Base-by-base conservation (phyloP, 2,113 vertebrate species). In the Melanerpes aurifrons region DNA sequence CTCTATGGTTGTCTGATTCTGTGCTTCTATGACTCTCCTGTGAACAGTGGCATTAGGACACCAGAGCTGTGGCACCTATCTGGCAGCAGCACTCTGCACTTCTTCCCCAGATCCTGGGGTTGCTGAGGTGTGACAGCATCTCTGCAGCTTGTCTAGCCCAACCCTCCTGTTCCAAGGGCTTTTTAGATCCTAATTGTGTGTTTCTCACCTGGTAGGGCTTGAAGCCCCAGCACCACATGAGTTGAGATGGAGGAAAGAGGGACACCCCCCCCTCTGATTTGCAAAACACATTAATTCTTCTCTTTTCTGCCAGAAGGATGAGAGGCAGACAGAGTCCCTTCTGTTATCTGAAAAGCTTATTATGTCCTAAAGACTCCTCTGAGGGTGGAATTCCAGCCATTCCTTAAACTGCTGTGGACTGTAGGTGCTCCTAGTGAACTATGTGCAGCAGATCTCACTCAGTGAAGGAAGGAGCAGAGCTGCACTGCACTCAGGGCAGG, bases 271-370 rank as follows among this genome's bases (percentile, higher is more conserved):
- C 35, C 35, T 37, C 35, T 37, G 69, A 67, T 82, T 81, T 95
- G 81, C 68, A 86, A 86, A 96, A 89, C 58, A 64, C 69, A 89
- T 92, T 40, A 59, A 32, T 84, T 37, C 94, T 71, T 77, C 37
- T 83, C 58, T 86, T 92, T 89, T 37, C 35, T 82, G 31, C 64
- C 75, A 86, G 53, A 91, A 93, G 84, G 64, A 94, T 69, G 35
- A 96, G 79, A 95, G 93, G 58, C 64, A 90, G 76, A 86, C 68
- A 87, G 54, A 73, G 26, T 37, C 12, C 7, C 61, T 86, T 92
- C 87, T 85, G 18, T 84, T 66, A 80, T 86, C 80, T 87, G 64
- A 92, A 93, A 93, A 97, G 84, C 48, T 62, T 93, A 82, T 74
- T 94, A 85, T 48, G 57, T 93, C 74, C 80, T 86, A 70, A 82